These are phyloP conservation scores for Gortyna flavago DNA, from an alignment of 2,888 invertebrate genomes.

Conservation along the genomic window DNA sequence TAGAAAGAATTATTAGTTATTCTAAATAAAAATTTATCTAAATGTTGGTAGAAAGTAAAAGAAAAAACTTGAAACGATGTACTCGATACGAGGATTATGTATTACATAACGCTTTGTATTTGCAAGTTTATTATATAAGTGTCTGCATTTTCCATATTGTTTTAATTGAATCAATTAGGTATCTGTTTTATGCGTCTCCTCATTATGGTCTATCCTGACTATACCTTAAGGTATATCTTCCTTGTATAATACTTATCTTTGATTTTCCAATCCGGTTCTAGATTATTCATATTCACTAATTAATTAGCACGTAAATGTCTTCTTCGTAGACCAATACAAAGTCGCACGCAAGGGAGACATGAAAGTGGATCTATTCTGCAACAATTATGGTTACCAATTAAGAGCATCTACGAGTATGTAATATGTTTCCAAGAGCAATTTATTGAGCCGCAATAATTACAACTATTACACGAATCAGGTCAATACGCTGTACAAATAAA, in stretches of 20 bases:
- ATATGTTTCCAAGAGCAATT: slow-evolving; percentile 46
- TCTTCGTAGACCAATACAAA: slow-evolving; percentile 1
- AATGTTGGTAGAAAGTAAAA: slow-evolving; percentile 36
- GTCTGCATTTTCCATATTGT: slow-evolving; percentile 29
- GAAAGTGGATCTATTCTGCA: slow-evolving; percentile 31
- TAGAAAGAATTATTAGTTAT: slow-evolving; percentile 8
- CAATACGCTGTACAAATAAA: slow-evolving; percentile 52
- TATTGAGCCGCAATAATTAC: slow-evolving; percentile 35
- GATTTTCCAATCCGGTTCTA: background rate
- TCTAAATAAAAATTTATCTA: slow-evolving; percentile 14
- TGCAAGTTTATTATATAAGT: slow-evolving; percentile 40
- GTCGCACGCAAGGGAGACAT: background rate
- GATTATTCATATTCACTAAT: slow-evolving; percentile 18
- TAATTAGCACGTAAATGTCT: slow-evolving; percentile 25
- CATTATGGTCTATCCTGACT: background rate
- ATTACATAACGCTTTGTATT: slow-evolving; percentile 41
- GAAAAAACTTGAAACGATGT: slow-evolving; percentile 17
- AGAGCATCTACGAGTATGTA: slow-evolving; percentile 27
- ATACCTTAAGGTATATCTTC: background rate
- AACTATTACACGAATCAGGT: slow-evolving; percentile 59
- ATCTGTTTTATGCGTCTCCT: slow-evolving; percentile 4
- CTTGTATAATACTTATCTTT: background rate
- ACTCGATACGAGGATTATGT: slow-evolving; percentile 41
- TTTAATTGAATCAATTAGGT: slow-evolving; percentile 38
- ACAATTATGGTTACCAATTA: slow-evolving; percentile 14